A percentile compares a stretch with the other conserved stretches of the same genome.
phyloP scores from a whole-genome alignment of 2,113 vertebrate genomes.

The Laticauda colubrina region DNA sequence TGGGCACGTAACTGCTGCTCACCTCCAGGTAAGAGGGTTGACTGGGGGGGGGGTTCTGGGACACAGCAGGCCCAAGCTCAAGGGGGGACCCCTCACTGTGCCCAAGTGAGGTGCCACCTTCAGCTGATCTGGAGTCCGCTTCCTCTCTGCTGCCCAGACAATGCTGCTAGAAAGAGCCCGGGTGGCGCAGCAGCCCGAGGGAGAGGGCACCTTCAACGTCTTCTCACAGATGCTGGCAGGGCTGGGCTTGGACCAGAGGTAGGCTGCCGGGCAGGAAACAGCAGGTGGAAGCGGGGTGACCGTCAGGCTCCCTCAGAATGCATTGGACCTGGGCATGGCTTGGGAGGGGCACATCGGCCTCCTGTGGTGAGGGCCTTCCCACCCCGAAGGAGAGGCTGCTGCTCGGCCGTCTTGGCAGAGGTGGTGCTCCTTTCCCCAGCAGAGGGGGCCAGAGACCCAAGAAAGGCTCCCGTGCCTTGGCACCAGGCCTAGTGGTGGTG shows the following conservation, averaged over 20 bases:
- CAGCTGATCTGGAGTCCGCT: fast-evolving
- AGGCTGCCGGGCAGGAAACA: not conserved
- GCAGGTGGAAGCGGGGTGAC: not conserved
- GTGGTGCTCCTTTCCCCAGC: not conserved
- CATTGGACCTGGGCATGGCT: not conserved
- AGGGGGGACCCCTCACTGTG: not conserved
- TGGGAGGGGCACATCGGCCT: not conserved
- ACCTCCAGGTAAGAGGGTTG: constrained; percentile 82
- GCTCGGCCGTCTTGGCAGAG: not conserved
- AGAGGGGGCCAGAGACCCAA: not conserved
- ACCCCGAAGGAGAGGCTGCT: not conserved
- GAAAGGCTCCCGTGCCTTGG: not conserved
- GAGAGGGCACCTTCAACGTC: constrained; percentile 86
- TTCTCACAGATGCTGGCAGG: constrained; percentile 91
- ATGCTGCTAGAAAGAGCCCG: constrained; percentile 87
- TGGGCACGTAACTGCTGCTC: constrained; percentile 78
- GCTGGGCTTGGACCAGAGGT: constrained; percentile 82
- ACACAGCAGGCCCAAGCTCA: not conserved
- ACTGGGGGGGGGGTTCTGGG: too few species aligned
- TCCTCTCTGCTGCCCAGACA: constrained; percentile 70
- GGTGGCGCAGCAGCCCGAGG: constrained; percentile 71
- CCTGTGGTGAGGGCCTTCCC: not conserved
- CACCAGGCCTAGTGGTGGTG: not conserved
- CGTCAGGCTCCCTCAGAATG: not conserved
- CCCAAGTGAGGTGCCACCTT: not conserved